Percentiles rank a stretch among this genome's conserved stretches.
Conservation (phyloP, 2,113 vertebrate species). For the Electrona antarctica region DNA sequence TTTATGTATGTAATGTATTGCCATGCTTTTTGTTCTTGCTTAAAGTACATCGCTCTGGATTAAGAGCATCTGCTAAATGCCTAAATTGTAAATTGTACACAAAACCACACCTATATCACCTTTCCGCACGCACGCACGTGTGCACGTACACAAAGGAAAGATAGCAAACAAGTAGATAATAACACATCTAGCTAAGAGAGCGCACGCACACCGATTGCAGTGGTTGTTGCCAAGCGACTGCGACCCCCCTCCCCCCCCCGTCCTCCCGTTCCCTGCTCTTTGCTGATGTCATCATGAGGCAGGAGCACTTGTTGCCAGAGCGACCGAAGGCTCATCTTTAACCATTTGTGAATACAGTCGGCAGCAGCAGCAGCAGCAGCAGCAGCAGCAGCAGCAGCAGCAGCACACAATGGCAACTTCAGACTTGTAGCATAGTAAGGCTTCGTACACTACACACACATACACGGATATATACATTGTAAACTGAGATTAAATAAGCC, state of each 20-base stretch:
- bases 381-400: constrained; percentile 7
- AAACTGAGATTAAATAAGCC: no score
- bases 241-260: not conserved
- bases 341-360: constrained; percentile 3
- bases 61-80: no score
- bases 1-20: no score
- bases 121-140: constrained; percentile 62
- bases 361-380: constrained; percentile 5
- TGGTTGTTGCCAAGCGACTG: constrained; percentile 69
- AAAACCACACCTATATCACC: constrained; percentile 57
- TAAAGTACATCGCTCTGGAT: no score
- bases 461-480: no score
- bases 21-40: no score
- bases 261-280: constrained; percentile 30
- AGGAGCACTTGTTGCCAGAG: constrained; percentile 70
- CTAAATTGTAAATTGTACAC: constrained; percentile 12
- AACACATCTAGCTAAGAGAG: constrained; percentile 19
- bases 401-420: constrained; percentile 31
- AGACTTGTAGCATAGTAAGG: no score
- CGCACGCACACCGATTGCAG: constrained; percentile 30
- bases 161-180: constrained; percentile 48
- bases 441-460: no score
- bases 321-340: constrained; percentile 53
- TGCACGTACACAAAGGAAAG: constrained; percentile 16
- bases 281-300: constrained; percentile 39